Percentiles rank a stretch among this genome's conserved stretches.
phyloP scores from a whole-genome alignment of 64 coral and sea anemone species.

The Actinia tenebrosa region DNA sequence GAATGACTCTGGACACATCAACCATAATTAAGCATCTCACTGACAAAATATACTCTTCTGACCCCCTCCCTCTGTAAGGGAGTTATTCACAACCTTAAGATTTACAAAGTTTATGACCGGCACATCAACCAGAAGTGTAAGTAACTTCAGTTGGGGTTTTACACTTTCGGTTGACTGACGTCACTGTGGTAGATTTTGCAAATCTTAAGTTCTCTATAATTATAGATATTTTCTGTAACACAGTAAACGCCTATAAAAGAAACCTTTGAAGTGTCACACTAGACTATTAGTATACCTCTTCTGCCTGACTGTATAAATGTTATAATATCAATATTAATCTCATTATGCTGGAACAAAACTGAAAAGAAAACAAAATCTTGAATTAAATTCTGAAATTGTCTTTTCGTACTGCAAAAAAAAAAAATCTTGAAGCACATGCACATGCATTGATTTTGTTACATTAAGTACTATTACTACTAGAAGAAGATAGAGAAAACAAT shows the following conservation, averaged over 20 bases:
- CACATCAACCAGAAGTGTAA: too few relatives aligned
- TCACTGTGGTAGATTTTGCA: too few relatives aligned
- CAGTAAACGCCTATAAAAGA: neutral
- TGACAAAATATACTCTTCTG: too few relatives aligned
- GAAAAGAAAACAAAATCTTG: neutral
- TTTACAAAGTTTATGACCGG: too few relatives aligned
- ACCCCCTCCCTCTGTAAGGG: too few relatives aligned
- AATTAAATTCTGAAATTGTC: neutral
- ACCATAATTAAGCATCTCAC: too few relatives aligned
- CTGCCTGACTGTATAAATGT: neutral
- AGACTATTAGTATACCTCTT: neutral
- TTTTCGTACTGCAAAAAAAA: too few relatives aligned
- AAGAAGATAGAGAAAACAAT: neutral
- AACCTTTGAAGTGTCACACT: neutral
- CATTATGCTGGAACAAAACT: slow-evolving; percentile 1
- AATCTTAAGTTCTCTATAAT: neutral
- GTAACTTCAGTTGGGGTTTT: too few relatives aligned
- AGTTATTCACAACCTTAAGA: too few relatives aligned
- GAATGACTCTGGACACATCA: too few relatives aligned
- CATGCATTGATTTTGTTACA: neutral
- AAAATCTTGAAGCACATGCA: neutral
- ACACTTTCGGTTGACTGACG: too few relatives aligned
- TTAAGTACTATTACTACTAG: neutral
- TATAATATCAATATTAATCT: slow-evolving; percentile 6
- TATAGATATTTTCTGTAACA: neutral